These are phyloP conservation scores for Spodoptera litura DNA, from an alignment of 1,140 invertebrate species.

Conservation along the genomic window DNA sequence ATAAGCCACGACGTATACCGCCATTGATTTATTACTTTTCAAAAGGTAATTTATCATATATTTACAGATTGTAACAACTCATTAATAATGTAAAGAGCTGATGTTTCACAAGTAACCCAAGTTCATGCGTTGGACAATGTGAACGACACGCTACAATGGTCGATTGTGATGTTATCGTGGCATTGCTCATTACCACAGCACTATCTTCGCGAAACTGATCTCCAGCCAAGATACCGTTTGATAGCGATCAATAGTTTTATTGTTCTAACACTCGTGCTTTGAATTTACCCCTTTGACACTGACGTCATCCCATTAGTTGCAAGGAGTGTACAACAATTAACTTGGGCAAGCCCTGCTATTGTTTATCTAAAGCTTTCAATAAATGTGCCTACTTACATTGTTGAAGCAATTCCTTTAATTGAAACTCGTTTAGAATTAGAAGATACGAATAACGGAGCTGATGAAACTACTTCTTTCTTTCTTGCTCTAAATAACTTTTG, in stretches of 20 bases:
- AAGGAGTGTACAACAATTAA: conserved; percentile 48
- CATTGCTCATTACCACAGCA: conserved; percentile 62
- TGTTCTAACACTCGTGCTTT: conserved; percentile 66
- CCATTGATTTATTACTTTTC: conserved; percentile 26
- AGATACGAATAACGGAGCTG: conserved; percentile 2
- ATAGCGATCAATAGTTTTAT: conserved; percentile 67
- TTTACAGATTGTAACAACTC: conserved; percentile 16
- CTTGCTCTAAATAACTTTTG: not conserved
- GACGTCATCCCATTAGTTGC: conserved; percentile 46
- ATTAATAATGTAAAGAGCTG: conserved; percentile 5
- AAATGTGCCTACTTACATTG: not conserved
- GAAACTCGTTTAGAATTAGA: not conserved
- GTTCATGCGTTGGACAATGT: conserved; percentile 38
- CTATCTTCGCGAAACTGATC: conserved; percentile 57
- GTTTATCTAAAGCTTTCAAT: conserved; percentile 33
- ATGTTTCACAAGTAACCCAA: conserved; percentile 12
- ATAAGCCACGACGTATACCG: not conserved
- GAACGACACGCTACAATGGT: conserved; percentile 66
- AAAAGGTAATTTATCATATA: conserved; percentile 26
- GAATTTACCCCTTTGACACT: conserved; percentile 65
- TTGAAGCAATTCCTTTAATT: not conserved
- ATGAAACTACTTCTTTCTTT: not conserved
- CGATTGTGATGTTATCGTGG: conserved; percentile 66
- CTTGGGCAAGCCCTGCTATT: conserved; percentile 38
- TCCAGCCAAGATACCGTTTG: conserved; percentile 59